A percentile compares a stretch with the other conserved stretches of the same genome.
These are phyloP conservation scores for Scomber japonicus DNA, from an alignment of 2,113 vertebrate species.

Conservation along the genomic window DNA sequence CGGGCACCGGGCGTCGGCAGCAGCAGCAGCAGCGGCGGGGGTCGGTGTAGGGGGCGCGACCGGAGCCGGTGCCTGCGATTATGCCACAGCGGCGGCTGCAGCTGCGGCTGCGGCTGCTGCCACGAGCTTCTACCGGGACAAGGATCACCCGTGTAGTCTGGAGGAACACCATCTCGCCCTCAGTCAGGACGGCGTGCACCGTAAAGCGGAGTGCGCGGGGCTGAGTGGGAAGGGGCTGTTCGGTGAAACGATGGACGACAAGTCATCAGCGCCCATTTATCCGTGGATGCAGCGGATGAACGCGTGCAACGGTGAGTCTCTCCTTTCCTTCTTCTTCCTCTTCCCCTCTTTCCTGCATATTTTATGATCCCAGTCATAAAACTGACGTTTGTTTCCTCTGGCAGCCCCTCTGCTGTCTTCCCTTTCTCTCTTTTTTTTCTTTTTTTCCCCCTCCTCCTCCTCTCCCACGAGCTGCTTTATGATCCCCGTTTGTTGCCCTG, in stretches of 20 bases:
- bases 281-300: slow-evolving; percentile 97
- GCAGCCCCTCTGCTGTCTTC: slow-evolving; percentile 28
- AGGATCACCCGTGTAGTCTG: slow-evolving; percentile 86
- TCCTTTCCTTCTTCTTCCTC: slow-evolving; percentile 36
- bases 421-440: neutral
- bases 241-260: slow-evolving; percentile 92
- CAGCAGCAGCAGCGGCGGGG: slow-evolving; percentile 35
- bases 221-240: slow-evolving; percentile 89
- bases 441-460: slow-evolving; percentile 33
- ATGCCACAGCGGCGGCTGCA: slow-evolving; percentile 84
- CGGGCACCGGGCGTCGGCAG: slow-evolving; percentile 79
- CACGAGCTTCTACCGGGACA: slow-evolving; percentile 92
- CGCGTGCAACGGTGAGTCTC: slow-evolving; percentile 95
- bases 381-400: slow-evolving; percentile 72
- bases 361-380: slow-evolving; percentile 74
- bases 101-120: slow-evolving; percentile 73
- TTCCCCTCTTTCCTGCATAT: slow-evolving; percentile 47
- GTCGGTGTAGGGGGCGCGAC: slow-evolving; percentile 73
- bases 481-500: slow-evolving; percentile 66
- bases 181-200: slow-evolving; percentile 86
- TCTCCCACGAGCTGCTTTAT: slow-evolving; percentile 61
- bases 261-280: slow-evolving; percentile 87
- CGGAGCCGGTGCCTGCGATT: slow-evolving; percentile 89
- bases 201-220: slow-evolving; percentile 92
- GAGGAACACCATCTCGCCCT: slow-evolving; percentile 89